Conservation (phyloP, 2,113 vertebrate species). For the Chaetodon auriga region DNA sequence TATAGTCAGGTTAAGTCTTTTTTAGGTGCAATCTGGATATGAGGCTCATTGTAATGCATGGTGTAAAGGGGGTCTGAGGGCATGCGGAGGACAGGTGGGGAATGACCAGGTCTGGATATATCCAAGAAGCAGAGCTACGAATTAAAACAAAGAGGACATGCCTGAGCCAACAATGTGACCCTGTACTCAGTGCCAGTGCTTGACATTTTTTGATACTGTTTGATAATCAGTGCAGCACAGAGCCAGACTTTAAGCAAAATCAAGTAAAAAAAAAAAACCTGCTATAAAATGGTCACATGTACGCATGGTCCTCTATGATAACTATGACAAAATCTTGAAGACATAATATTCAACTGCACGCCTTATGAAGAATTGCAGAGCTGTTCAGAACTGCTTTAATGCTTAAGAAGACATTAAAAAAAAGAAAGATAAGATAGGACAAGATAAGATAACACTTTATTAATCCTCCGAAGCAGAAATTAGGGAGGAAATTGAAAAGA, state of each 20-base stretch:
- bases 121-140: no score
- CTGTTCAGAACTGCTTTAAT: background rate
- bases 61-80: background rate
- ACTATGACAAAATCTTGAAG: background rate
- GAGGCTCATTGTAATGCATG: background rate
- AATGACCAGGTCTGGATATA: background rate
- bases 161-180: no score
- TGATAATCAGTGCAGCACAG: no score
- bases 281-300: background rate
- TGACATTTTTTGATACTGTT: background rate
- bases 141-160: no score
- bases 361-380: background rate
- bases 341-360: background rate
- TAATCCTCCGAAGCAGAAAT: no score
- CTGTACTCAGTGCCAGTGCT: no score
- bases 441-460: no score
- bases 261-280: no score
- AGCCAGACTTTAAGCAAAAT: background rate
- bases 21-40: no score
- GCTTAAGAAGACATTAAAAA: background rate
- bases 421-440: no score
- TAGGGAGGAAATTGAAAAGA: background rate
- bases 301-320: background rate
- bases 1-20: no score
- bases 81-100: conserved; percentile 23